Percentiles rank a stretch among this genome's conserved stretches.
phyloP scores from a whole-genome alignment of 2,797 vertebrate species.

The Lateolabrax maculatus region DNA sequence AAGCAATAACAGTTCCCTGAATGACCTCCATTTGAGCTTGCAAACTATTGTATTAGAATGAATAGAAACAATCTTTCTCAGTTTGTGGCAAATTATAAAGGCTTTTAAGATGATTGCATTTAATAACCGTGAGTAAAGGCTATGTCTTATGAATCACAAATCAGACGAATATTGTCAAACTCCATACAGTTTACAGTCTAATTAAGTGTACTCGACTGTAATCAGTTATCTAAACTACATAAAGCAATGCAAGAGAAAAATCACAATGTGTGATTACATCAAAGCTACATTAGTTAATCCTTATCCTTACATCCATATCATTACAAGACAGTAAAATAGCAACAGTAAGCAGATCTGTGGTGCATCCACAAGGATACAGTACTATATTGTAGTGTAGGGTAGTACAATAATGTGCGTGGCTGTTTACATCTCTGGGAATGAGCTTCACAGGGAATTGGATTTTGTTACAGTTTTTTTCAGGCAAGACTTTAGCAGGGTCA shows the following conservation, averaged over 20 bases:
- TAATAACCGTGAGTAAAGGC: background rate
- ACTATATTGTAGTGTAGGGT: background rate
- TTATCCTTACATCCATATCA: background rate
- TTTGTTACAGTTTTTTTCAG: conserved; percentile 1
- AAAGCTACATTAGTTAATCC: background rate
- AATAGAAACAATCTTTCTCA: background rate
- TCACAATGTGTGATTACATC: background rate
- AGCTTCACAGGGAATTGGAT: background rate
- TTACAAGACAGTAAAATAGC: background rate
- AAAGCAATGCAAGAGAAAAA: background rate
- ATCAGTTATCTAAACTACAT: background rate
- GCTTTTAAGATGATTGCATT: background rate
- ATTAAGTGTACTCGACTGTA: background rate
- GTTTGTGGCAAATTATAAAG: conserved; percentile 1
- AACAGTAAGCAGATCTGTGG: background rate
- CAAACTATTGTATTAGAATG: background rate
- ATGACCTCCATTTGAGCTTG: background rate
- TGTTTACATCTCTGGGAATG: background rate
- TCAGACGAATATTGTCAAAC: background rate
- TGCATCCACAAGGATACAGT: background rate
- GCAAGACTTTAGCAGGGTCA: background rate
- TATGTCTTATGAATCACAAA: background rate
- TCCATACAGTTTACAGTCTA: background rate
- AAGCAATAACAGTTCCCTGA: background rate
- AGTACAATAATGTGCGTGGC: background rate